Base-by-base conservation (phyloP, 2,888 invertebrate genomes). In the Adineta ricciae region DNA sequence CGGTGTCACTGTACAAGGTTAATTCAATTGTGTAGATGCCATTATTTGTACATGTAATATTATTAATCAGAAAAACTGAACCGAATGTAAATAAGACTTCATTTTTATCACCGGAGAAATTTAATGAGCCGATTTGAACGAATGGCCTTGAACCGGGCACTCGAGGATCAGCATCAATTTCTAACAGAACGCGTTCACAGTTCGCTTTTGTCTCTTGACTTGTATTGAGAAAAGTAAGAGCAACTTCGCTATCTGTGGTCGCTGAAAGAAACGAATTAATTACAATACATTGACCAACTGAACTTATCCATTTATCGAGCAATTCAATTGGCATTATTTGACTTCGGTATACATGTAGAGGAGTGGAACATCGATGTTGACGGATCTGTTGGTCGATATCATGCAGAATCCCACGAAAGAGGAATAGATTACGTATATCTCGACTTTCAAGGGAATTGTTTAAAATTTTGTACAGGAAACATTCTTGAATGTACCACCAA, bases 151-250 rank as follows among this genome's bases (percentile, higher is more conserved):
- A 64, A 19, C 16, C 32, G 5, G 14, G 2, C 32, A 64, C 19
- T 36, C 64, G 64, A 64, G 64, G 64, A 64, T 64, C 64, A 64
- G 64, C 64, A 64, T 64, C 64, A 5, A 64, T 64, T 64, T 64
- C 64, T 4, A 64, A 14, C 19, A 64, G 32, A 27, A 64, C 64
- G 4, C 64, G 64, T 32, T 14, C 32, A 36, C 19, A 64, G 32
- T 64, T 19, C 16, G 14, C 19, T 64, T 64, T 64, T 16, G 4
- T 5, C 7, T 5, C 7, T 32, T 36, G 64, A 64, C 16, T 32
- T 32, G 16, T 64, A 32, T 64, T 64, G 19, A 64, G 64, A 64
- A 64, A 64, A 64, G 32, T 19, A 36, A 64, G 14, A 32, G 64
- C 64, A 5, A 64, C 64, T 32, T 64, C 32, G 5, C 19, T 1